Evolutionary conservation across 2,888 invertebrate species (phyloP), one percentile per base, ranked within the genome.

Genomic region (Netelia inedita): DNA sequence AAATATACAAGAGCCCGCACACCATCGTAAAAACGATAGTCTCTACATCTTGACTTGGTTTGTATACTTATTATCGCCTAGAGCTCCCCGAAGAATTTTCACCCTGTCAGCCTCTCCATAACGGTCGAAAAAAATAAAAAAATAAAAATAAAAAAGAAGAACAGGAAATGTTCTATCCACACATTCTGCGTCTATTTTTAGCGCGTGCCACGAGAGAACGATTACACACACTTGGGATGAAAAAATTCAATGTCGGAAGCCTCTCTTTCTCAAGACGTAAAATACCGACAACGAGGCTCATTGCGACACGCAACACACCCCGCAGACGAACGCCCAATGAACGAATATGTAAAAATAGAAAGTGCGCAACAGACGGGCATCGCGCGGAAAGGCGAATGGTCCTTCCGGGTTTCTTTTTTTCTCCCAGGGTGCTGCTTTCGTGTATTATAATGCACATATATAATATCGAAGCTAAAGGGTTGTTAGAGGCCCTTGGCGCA

Each of bases 341-440:
- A 61, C 21, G 61, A 19, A 59, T 71, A 66, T 50, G 46, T 73
- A 79, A 83, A 83, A 79, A 83, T 83, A 79, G 82, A 79, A 74
- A 83, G 79, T 74, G 55, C 79, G 83, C 74, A 83, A 83, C 79
- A 79, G 73, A 74, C 72, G 73, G 69, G 63, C 68, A 63, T 63
- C n/a, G 46, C 28, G 50, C 72, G 28, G 21, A 63, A 28, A 74
- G 69, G 61, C 66, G 72, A 66, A 46, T 43, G 11, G 63, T 63
- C 66, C 79, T 74, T 83, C 74, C 83, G 74, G 79, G 79, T 73
- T 68, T 78, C 76, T 66, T 50, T 35, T 66, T 43, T 43, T 43
- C n/a, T 43, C 9, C 72, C 57, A 16, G 23, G 41, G 57, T 59
- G 41, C 46, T 43, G 19, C 19, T 9, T 14, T 21, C 14, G 16